These are phyloP conservation scores for Rhyzopertha dominica DNA, from an alignment of 1,140 invertebrate genomes.

Conservation along the genomic window DNA sequence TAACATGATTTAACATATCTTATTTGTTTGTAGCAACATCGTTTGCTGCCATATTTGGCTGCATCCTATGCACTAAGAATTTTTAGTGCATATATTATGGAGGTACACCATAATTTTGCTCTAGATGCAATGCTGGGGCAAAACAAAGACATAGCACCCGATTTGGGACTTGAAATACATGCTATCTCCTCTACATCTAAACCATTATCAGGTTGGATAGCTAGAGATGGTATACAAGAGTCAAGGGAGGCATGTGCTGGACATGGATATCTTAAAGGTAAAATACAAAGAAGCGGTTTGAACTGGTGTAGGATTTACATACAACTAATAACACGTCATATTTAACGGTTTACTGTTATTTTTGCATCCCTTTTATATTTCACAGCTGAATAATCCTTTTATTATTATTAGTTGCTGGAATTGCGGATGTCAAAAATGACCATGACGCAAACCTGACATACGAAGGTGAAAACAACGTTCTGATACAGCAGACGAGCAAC, in stretches of 20 bases:
- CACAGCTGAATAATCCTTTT: background rate
- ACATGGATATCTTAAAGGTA: slow-evolving; percentile 72
- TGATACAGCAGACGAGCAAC: slow-evolving; percentile 92
- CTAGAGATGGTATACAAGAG: slow-evolving; percentile 82
- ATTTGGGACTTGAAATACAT: slow-evolving; percentile 73
- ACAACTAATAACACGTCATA: slow-evolving; percentile 11
- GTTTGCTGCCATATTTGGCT: slow-evolving; percentile 86
- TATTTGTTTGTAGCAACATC: slow-evolving; percentile 74
- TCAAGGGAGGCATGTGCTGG: slow-evolving; percentile 87
- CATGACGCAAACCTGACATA: slow-evolving; percentile 92
- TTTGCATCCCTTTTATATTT: background rate
- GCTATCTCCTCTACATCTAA: slow-evolving; percentile 84
- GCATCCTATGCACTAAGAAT: slow-evolving; percentile 71
- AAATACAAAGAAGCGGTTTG: background rate
- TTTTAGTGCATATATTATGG: slow-evolving; percentile 55
- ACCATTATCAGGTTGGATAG: slow-evolving; percentile 79
- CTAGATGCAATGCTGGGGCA: slow-evolving; percentile 26
- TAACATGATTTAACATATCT: slow-evolving; percentile 5
- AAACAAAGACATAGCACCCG: slow-evolving; percentile 31
- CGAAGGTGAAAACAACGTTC: slow-evolving; percentile 94
- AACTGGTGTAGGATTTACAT: background rate
- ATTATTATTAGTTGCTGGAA: slow-evolving; percentile 57
- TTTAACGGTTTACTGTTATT: slow-evolving; percentile 2
- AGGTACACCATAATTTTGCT: slow-evolving; percentile 33
- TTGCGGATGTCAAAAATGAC: slow-evolving; percentile 80